A percentile compares a stretch with the other conserved stretches of the same genome.
Evolutionary conservation across 2,888 invertebrate species (phyloP).

Genomic region (Agonum fuliginosum): DNA sequence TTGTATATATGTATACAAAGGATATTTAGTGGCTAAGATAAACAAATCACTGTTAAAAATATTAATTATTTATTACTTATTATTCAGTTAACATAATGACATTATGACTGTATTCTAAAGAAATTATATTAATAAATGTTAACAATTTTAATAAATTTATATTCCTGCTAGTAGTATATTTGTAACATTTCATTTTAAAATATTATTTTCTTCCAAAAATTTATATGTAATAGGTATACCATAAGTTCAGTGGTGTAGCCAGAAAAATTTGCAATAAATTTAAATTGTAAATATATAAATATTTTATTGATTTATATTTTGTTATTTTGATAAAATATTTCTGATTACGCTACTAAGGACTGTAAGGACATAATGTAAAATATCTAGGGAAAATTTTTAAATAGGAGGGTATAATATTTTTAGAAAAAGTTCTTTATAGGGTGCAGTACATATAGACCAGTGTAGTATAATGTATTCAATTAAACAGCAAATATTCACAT

Average conservation of each 20-base stretch:
- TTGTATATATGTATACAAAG: conserved; percentile 34
- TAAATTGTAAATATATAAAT: neutral
- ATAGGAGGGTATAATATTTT: conserved; percentile 18
- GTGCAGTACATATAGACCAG: conserved; percentile 19
- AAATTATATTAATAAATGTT: conserved; percentile 31
- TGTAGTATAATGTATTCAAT: conserved; percentile 33
- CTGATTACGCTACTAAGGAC: conserved; percentile 31
- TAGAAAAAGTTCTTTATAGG: conserved; percentile 14
- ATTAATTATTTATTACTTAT: conserved; percentile 31
- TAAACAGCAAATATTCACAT: conserved; percentile 37
- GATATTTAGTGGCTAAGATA: conserved; percentile 27
- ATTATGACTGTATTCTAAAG: conserved; percentile 15
- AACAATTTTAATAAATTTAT: conserved; percentile 33
- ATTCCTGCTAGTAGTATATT: conserved; percentile 1
- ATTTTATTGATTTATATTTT: neutral
- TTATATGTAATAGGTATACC: conserved; percentile 26
- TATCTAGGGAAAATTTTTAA: neutral
- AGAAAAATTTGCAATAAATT: neutral
- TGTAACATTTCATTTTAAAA: conserved; percentile 8
- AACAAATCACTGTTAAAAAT: conserved; percentile 24
- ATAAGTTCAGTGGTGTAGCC: conserved; percentile 13
- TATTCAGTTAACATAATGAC: conserved; percentile 25
- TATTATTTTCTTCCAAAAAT: neutral
- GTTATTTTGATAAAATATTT: neutral
- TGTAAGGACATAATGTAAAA: conserved; percentile 7